These are phyloP conservation scores for Microvelia longipes DNA, from an alignment of 1,140 invertebrate species.

Conservation along the genomic window DNA sequence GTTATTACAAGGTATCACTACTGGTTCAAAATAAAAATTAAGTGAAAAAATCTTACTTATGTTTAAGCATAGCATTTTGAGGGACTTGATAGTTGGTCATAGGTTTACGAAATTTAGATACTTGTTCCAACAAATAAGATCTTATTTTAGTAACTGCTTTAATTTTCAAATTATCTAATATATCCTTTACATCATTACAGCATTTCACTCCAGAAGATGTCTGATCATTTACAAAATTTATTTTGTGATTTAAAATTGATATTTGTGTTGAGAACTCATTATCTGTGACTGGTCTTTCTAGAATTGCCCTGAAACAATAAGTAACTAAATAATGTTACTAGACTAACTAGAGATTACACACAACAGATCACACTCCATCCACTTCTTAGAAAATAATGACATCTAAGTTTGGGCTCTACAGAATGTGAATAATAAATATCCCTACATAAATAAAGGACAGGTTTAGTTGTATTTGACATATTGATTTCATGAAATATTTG, in stretches of 20 bases:
- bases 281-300: constrained; percentile 84
- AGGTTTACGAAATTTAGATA: constrained; percentile 92
- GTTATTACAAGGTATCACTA: too few species aligned
- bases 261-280: constrained; percentile 82
- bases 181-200: constrained; percentile 86
- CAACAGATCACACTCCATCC: too few species aligned
- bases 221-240: constrained; percentile 93
- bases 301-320: constrained; percentile 55
- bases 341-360: too few species aligned
- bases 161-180: constrained; percentile 87
- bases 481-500: too few species aligned
- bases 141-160: constrained; percentile 92
- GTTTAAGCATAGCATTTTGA: constrained; percentile 94
- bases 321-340: too few species aligned
- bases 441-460: too few species aligned
- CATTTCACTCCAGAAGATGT: constrained; percentile 88
- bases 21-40: too few species aligned
- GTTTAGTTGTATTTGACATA: too few species aligned
- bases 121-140: constrained; percentile 84
- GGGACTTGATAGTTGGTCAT: constrained; percentile 98
- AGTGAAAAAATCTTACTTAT: constrained; percentile 61
- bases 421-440: too few species aligned
- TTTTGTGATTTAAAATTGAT: constrained; percentile 86
- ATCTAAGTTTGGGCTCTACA: too few species aligned
- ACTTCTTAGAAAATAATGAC: too few species aligned